Percentiles rank a stretch among this genome's conserved stretches.
These are phyloP conservation scores for Trachythela sp. DNA, from an alignment of 64 coral and sea anemone species.

Conservation along the genomic window DNA sequence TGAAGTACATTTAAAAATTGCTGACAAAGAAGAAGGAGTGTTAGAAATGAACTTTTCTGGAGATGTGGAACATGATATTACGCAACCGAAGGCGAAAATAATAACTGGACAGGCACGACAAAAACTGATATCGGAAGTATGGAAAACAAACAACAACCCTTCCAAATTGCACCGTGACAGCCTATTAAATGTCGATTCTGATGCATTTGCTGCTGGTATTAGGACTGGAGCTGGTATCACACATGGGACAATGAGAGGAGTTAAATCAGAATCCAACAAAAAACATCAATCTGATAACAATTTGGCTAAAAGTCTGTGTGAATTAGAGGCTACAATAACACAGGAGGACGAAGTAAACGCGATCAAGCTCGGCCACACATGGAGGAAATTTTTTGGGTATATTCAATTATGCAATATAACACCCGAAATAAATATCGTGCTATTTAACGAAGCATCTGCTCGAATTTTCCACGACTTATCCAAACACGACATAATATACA, in stretches of 20 bases:
- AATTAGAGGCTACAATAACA: not conserved
- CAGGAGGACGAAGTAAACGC: not conserved
- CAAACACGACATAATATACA: conserved; percentile 15
- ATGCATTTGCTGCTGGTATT: not conserved
- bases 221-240: not conserved
- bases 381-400: conserved; percentile 37
- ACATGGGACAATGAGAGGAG: not conserved
- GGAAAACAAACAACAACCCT: not conserved
- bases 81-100: not conserved
- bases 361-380: not conserved
- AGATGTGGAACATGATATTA: not conserved
- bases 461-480: conserved; percentile 27
- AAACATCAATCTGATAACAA: not conserved
- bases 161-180: not conserved
- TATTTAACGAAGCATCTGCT: conserved; percentile 22
- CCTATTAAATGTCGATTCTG: not conserved
- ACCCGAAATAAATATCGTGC: conserved; percentile 14
- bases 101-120: not conserved
- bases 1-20: not conserved
- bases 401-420: conserved; percentile 20
- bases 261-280: not conserved
- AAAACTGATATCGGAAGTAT: not conserved
- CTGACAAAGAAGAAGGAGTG: not conserved
- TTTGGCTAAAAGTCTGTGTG: not conserved
- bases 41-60: not conserved